Base-by-base conservation (phyloP, 2,797 vertebrate genomes). In the Coranthus polyacanthus region DNA sequence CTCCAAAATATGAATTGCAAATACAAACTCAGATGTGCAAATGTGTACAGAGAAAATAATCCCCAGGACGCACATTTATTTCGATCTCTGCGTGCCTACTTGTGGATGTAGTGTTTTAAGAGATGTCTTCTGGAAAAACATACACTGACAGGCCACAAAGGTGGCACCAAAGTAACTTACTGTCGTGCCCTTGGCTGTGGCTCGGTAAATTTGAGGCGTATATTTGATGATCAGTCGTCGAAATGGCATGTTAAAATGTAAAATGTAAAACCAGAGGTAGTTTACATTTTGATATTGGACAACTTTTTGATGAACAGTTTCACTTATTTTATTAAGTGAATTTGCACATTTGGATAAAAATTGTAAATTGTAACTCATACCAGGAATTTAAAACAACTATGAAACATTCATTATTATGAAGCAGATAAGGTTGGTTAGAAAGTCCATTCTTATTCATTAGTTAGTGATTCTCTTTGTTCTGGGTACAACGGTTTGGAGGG, bases 11-110 rank as follows among this genome's bases (percentile, higher is more conserved):
- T 57, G 11, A 62, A 67, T 64, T 75, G 55, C 61, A 67, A 60
- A 77, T 52, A 20, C 37, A 18, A 11, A 53, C 71, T 72, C 53
- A 68, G 57, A 82, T 80, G 63, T 82, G 82, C 66, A 83, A 78
- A 84, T 78, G 52, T 26, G 51, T 49, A 65, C 22, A 69, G 56
- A 75, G 53, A 61, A 58, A 82, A 22, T 21, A 65, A 57, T 57
- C 29, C 44, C 37, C 51, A 63, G 58, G 51, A 51, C 12, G 1
- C 22, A 6, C 5, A 16, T 55, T 34, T 16, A 26, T 70, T 66
- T 44, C 42, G 29, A 75, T 73, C 16, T 37, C 43, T 9, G 9
- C 36, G 5, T 22, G 9, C 22, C 17, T 18, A n/a, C 15, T 49
- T 37, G 57, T 36, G 22, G 47, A 32, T 41, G 34, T 16, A 9